Base-by-base conservation (phyloP, 2,797 vertebrate species). In the Crenuchus spilurus region DNA sequence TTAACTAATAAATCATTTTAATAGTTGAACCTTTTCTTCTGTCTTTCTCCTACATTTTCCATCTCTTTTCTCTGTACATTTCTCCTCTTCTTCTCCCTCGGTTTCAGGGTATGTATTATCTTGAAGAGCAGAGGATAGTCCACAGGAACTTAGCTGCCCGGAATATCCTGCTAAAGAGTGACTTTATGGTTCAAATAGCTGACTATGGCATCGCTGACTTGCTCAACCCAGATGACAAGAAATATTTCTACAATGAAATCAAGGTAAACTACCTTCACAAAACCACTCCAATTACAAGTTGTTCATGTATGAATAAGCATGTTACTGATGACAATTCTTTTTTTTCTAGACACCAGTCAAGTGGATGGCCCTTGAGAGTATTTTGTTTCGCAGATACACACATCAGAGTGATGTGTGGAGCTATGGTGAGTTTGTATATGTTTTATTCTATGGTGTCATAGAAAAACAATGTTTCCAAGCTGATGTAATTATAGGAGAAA, bases 361-460 rank as follows among this genome's bases (percentile, higher is more conserved):
- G 83, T 98, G 96, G 96, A 97, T 98, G 96, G 95, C 96, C 1
- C 89, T 99, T 60, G 96, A 98, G 87, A 98, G 96, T 85, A 97
- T 99, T 80, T 88, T 98, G 84, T 98, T 97, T 66, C 94, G 95
- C 63, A 94, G 91, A 91, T 98, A 97, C 85, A 98, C 96, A 5
- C 96, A 98, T 87, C 97, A 98, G 88, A 99, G 97, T 70, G 97
- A 99, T 8, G 96, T 99, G 55, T 98, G 97, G 97, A 98, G 96
- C 86, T 99, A 98, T 1, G 97, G 97, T 98, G 79, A 92, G 95
- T 72, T 14, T 26, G 16, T 51, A 10, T 63, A 44, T n/a, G 18
- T 11, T 54, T 6, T 24, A 8, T 54, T 16, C 13, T 14, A 1
- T 10, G 22, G 58, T 61, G 48, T 63, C n/a, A n/a, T n/a, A n/a